Base-by-base conservation (phyloP, 2,888 invertebrate species). In the Idaea aversata region DNA sequence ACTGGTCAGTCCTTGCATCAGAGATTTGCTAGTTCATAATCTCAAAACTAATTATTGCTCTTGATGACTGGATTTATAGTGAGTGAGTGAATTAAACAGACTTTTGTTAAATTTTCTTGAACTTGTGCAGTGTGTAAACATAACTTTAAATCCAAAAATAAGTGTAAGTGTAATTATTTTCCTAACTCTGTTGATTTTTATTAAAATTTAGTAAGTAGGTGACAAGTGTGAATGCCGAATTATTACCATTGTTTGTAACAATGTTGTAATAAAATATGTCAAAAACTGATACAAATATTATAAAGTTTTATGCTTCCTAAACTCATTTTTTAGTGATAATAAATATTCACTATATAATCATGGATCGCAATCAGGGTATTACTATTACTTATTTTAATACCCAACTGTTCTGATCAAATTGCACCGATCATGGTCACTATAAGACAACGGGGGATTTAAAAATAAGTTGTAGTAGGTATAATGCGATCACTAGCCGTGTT, bases 1-100 rank as follows among this genome's bases (percentile, higher is more conserved):
- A 93, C 93, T 36, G 75, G 74, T 10, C 90, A 90, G 74, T 87
- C 90, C 35, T 77, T 93, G 63, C 91, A 93, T 84, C 88, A 91
- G 75, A 84, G 93, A 77, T 93, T 93, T 88, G 91, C 87, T 69
- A 82, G 73, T 69, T 75, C 84, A 69, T 88, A 78, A 75, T 63
- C 63, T 58, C 10, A 58, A 16, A 3, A 58, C 10, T 25, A 59
- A 5, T 25, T 63, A 67, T 61, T 71, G 61, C 67, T 67, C 65
- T 38, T 58, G 10, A 47, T 7, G 3, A 7, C 10, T 47, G 47
- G 47, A 47, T 47, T 47, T 47, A 47, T 47, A 47, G 47, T 47
- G 47, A 47, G 47, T 47, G 47, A 47, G 47, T 47, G 47, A 47
- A 47, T 47, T 7, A 47, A 47, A 47, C 47, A 47, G 47, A 47